A percentile compares a stretch with the other conserved stretches of the same genome.
Evolutionary conservation across 1,140 invertebrate species (phyloP).

Genomic region (Drosophila carrolli): DNA sequence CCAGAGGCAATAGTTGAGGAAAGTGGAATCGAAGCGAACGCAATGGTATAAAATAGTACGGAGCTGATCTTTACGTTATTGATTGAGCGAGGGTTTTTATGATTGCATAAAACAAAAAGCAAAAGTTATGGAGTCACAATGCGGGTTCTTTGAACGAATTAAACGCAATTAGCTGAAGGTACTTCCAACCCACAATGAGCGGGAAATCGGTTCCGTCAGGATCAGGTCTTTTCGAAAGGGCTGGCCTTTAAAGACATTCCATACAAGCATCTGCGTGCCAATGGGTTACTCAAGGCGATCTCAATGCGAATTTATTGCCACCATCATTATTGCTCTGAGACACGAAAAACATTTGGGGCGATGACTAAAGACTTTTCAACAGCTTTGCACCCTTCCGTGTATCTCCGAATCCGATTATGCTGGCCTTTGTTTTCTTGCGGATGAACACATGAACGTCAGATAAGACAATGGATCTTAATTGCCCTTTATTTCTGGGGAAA

Average conservation of each 20-base stretch:
- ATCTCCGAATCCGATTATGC: constrained; percentile 45
- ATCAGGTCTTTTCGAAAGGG: constrained; percentile 9
- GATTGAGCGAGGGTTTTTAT: constrained; percentile 53
- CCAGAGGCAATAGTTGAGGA: constrained; percentile 45
- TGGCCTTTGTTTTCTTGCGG: constrained; percentile 35
- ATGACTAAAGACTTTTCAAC: constrained; percentile 78
- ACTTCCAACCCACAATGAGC: constrained; percentile 9
- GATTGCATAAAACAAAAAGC: constrained; percentile 64
- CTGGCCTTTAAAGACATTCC: constrained; percentile 41
- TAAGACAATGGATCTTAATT: constrained; percentile 76
- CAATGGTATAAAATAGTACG: constrained; percentile 1
- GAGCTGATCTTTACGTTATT: constrained; percentile 7
- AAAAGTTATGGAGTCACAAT: constrained; percentile 42
- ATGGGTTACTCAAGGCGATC: constrained; percentile 48
- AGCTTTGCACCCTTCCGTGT: constrained; percentile 52
- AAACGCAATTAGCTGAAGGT: constrained; percentile 80
- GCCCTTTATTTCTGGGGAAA: constrained; percentile 45
- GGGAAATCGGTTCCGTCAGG: constrained; percentile 21
- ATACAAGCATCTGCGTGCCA: constrained; percentile 50
- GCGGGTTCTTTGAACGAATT: constrained; percentile 81
- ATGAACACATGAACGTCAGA: constrained; percentile 17
- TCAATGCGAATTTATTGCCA: constrained; percentile 82
- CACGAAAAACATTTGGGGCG: constrained; percentile 59
- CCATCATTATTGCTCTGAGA: constrained; percentile 65
- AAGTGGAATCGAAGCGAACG: constrained; percentile 22